These are phyloP conservation scores for Lingula anatina DNA, from an alignment of 2,888 invertebrate species.

Conservation along the genomic window DNA sequence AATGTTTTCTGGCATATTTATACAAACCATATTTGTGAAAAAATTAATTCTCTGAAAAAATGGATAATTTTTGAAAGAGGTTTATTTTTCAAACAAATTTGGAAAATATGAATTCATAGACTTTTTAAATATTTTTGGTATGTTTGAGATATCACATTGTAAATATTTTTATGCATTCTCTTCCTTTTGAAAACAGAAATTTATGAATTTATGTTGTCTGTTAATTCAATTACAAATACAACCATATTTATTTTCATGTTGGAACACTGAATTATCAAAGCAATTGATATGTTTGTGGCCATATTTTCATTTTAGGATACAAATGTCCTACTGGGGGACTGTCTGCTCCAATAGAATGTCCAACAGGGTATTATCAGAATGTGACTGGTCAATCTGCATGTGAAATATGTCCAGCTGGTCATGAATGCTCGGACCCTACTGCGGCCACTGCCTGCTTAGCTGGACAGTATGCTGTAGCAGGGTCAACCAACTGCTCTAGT, in stretches of 20 bases:
- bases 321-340: conserved; percentile 31
- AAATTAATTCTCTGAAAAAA: too few relatives aligned
- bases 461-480: conserved; percentile 16
- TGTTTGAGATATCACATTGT: background rate
- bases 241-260: too few relatives aligned
- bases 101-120: background rate
- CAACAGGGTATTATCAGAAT: conserved; percentile 18
- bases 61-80: too few relatives aligned
- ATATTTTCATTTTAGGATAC: conserved; percentile 19
- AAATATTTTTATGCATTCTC: background rate
- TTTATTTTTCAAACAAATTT: too few relatives aligned
- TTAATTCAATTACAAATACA: too few relatives aligned
- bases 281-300: background rate
- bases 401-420: conserved; percentile 12
- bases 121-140: background rate
- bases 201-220: too few relatives aligned
- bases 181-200: too few relatives aligned
- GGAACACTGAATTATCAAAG: background rate
- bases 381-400: conserved; percentile 4
- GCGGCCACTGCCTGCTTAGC: conserved; percentile 11
- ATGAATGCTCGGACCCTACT: conserved; percentile 15
- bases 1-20: background rate
- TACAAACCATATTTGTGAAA: too few relatives aligned
- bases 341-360: conserved; percentile 21
- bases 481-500: conserved; percentile 8